A percentile compares a stretch with the other conserved stretches of the same genome.
phyloP scores from a whole-genome alignment of 1,140 invertebrate species.

The Papilio polyxenes region DNA sequence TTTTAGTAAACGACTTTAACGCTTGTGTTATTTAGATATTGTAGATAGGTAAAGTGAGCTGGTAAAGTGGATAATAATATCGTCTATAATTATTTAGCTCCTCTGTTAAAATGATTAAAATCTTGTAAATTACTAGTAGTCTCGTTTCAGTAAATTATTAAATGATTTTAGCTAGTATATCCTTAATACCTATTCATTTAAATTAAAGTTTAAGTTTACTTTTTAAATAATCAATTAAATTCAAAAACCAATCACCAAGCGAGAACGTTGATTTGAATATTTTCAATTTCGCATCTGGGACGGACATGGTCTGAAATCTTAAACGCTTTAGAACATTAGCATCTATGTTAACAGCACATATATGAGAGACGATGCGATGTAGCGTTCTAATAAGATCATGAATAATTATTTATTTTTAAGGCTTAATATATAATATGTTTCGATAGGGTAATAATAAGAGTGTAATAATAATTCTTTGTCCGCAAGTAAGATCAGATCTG shows the following conservation, averaged over 20 bases:
- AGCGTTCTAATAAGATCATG: slow-evolving; percentile 41
- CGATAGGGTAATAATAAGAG: too few relatives aligned
- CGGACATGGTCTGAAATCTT: slow-evolving; percentile 43
- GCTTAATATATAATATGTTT: too few relatives aligned
- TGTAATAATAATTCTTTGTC: too few relatives aligned
- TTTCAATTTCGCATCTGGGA: slow-evolving; percentile 35
- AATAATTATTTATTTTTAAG: too few relatives aligned
- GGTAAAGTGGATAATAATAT: not conserved
- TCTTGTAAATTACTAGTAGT: not conserved
- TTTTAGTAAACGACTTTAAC: not conserved
- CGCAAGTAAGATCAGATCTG: too few relatives aligned
- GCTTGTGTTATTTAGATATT: not conserved
- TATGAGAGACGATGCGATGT: slow-evolving; percentile 45
- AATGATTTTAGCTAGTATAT: too few relatives aligned
- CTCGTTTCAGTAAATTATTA: too few relatives aligned
- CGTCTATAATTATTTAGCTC: not conserved
- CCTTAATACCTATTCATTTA: too few relatives aligned
- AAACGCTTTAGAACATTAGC: slow-evolving; percentile 41
- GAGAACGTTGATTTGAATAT: not conserved
- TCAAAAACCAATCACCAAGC: not conserved
- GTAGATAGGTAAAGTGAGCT: not conserved
- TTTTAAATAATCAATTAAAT: not conserved
- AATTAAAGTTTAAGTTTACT: not conserved
- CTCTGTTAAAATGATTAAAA: not conserved
- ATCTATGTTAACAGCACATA: slow-evolving; percentile 39